Evolutionary conservation across 2,888 invertebrate species (phyloP), one percentile per base, ranked within the genome.

Genomic region (Malacosoma neustria): DNA sequence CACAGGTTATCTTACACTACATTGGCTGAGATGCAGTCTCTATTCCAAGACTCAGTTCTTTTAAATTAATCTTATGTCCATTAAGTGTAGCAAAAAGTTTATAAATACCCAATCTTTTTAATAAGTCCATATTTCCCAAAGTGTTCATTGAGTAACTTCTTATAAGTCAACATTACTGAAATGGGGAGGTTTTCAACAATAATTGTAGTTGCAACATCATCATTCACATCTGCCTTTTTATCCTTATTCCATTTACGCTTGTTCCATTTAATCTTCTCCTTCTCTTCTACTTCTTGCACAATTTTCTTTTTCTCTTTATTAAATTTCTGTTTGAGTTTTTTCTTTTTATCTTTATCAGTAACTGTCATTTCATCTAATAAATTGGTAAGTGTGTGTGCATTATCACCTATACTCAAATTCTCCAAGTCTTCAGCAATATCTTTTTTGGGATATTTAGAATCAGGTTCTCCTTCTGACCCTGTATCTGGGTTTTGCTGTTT

Each of bases 161-260:
- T 77, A 41, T 75, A 82, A 32, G 43, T 57, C 6, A 70, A 55
- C 54, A 81, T 58, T 6, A 79, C 57, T 4, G 56, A 53, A 2
- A 77, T 38, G 0, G 85, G 77, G 29, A 85, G 38, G 39, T 79
- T 80, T 34, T 81, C 79, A 29, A 82, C 55, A 14, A 77, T 50
- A 1, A 85, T 53, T 0, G 69, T 61, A 5, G 56, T 64, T 1
- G 46, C 41, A 2, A 57, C 35, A 11, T 39, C 47, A 0, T 57
- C 52, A 3, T 46, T 54, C 2, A 48, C 35, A 2, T 59, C 61
- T 3, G 58, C 67, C 40, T 72, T 73, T 33, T 54, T 67, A 22
- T 70, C 75, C 41, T 79, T 82, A 40, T 82, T 80, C 81, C 79
- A 82, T 38, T 71, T 79, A 4, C 73, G 61, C 38, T 69, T 77